Percentiles rank a stretch among this genome's conserved stretches.
phyloP scores from a whole-genome alignment of 1,140 invertebrate species.

The Ceratitis capitata region DNA sequence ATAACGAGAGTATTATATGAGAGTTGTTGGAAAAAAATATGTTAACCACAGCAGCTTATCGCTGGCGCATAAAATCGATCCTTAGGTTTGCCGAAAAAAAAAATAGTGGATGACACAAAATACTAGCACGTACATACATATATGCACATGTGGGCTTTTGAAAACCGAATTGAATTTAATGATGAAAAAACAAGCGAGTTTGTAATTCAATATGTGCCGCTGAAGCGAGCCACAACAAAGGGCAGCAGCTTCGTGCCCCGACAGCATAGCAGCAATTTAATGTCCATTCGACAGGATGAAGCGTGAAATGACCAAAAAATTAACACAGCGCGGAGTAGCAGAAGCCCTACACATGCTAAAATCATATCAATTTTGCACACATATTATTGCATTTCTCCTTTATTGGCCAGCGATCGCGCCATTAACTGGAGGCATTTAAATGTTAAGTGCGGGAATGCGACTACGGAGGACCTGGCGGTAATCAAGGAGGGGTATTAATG shows the following conservation, averaged over 20 bases:
- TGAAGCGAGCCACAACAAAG: neutral
- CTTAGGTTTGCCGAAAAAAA: neutral
- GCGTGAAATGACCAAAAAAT: slow-evolving; percentile 3
- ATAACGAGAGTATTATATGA: neutral
- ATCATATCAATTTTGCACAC: neutral
- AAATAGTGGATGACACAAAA: neutral
- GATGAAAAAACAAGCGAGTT: neutral
- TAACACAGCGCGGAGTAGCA: neutral
- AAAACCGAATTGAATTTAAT: neutral
- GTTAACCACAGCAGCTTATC: neutral
- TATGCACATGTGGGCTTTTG: too few species aligned
- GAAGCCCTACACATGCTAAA: slow-evolving; percentile 1
- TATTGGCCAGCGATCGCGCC: neutral
- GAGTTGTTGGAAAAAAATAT: neutral
- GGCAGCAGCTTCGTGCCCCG: neutral
- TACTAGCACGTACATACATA: neutral
- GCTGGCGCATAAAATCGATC: neutral
- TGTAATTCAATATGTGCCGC: slow-evolving; percentile 21
- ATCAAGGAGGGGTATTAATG: neutral
- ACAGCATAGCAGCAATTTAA: neutral
- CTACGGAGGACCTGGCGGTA: neutral
- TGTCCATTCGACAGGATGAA: neutral
- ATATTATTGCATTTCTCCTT: neutral
- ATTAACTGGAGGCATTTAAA: neutral
- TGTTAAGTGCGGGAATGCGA: neutral